Evolutionary conservation across 1,140 invertebrate genomes (phyloP), one percentile per base, ranked within the genome.

Genomic region (Drosophila nasuta): DNA sequence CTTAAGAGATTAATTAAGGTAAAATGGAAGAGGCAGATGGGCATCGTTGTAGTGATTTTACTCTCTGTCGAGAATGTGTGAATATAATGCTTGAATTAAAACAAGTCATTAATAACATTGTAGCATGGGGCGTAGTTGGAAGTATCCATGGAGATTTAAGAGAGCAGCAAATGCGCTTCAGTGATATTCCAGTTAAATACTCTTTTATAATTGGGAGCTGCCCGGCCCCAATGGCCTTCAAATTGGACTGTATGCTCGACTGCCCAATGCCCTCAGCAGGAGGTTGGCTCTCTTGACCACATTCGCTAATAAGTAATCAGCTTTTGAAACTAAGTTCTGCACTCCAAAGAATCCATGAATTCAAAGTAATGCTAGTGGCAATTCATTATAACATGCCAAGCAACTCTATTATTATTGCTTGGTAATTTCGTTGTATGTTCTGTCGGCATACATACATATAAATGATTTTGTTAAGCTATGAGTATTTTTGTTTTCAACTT

Each of bases 181-280:
- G 67, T 78, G 75, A 82, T 79, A 80, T 79, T 87, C 82, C 83
- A 88, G 88, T 88, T 87, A 82, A 69, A 82, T 87, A 59, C 67
- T 66, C 38, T 59, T 77, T 73, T 63, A 82, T 87, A 82, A 85
- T 75, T 64, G 70, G 70, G 75, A 48, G 62, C 62, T 65, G 56
- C 70, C 67, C 75, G 63, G 75, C 75, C 64, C 78, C 66, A 38
- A 13, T 82, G 77, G 77, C 82, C 82, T 88, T 88, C 77, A 70
- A 33, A 8, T 45, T 15, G 38, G 59, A 69, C 58, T 74, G 66
- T 69, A 88, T 77, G 82, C 80, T 87, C 80, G 80, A 88, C 30
- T 68, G 57, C 48, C 49, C 70, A 66, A 20, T 59, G 64, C 48
- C 49, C 67, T 70, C 77, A 68, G 69, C 63, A 63, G 74, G 80